Evolutionary conservation across 2,797 vertebrate genomes (phyloP).

Genomic region (Phoeniculus purpureus): DNA sequence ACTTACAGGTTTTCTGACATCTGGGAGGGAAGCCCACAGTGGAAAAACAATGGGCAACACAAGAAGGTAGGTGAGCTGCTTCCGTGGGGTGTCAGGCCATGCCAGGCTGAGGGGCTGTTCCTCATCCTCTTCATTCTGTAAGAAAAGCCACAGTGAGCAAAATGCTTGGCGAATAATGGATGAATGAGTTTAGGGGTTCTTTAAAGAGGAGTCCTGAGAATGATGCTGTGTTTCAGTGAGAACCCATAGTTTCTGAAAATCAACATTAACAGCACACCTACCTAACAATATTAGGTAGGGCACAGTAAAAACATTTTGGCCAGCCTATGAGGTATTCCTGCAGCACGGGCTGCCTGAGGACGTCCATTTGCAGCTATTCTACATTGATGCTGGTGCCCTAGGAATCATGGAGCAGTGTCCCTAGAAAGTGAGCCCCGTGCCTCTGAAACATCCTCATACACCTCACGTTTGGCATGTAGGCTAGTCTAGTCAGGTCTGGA

Average conservation of each 20-base stretch:
- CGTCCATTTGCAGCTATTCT: fast-evolving
- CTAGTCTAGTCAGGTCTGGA: background rate
- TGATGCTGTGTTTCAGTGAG: background rate
- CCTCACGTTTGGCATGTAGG: background rate
- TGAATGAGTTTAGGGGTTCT: background rate
- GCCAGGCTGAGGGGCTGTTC: slow-evolving; percentile 90
- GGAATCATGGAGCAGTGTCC: background rate
- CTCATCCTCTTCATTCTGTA: slow-evolving; percentile 78
- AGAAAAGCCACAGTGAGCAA: background rate
- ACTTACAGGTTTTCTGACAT: slow-evolving; percentile 91
- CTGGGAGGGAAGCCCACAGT: slow-evolving; percentile 91
- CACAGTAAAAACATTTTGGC: background rate
- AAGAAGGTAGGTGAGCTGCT: slow-evolving; percentile 88
- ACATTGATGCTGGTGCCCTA: background rate
- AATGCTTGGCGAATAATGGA: background rate
- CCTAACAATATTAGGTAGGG: background rate
- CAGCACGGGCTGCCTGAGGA: background rate
- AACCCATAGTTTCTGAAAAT: fast-evolving
- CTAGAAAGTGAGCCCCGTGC: background rate
- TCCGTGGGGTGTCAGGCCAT: slow-evolving; percentile 88
- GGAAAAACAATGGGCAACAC: slow-evolving; percentile 92
- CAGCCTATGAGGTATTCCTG: background rate
- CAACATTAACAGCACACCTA: background rate
- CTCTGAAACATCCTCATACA: background rate
- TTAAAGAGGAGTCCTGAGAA: background rate